phyloP scores from a whole-genome alignment of 2,888 invertebrate species.

The Dinocampus coccinellae region DNA sequence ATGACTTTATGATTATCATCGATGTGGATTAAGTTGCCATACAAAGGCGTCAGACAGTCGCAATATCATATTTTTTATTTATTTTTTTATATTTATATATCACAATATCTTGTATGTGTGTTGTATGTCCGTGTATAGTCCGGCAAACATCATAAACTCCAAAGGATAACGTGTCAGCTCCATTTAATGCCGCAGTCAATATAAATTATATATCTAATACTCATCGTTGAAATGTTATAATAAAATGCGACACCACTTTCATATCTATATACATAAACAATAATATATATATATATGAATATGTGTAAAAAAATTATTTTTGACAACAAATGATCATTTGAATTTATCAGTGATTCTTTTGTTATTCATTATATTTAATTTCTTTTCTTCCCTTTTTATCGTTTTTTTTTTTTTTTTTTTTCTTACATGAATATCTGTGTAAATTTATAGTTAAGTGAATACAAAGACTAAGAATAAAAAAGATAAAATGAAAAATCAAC shows the following conservation, averaged over 20 bases:
- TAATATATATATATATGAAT: not conserved
- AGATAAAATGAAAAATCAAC: not conserved
- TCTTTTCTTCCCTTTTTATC: not conserved
- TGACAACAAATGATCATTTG: slow-evolving; percentile 15
- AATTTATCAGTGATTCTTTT: slow-evolving; percentile 2
- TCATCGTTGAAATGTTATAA: slow-evolving; percentile 33
- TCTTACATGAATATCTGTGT: not conserved
- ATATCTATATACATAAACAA: not conserved
- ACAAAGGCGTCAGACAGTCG: slow-evolving; percentile 3
- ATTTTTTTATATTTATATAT: slow-evolving; percentile 15
- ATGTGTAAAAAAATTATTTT: slow-evolving; percentile 29
- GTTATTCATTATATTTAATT: not conserved
- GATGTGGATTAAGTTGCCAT: slow-evolving; percentile 15
- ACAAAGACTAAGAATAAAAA: not conserved
- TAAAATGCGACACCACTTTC: slow-evolving; percentile 13
- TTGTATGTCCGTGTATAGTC: slow-evolving; percentile 6
- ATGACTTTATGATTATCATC: not conserved
- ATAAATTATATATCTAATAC: slow-evolving; percentile 45
- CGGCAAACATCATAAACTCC: slow-evolving; percentile 49
- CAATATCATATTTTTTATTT: not conserved
- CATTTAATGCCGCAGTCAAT: slow-evolving; percentile 39
- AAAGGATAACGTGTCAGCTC: slow-evolving; percentile 44
- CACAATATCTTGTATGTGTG: slow-evolving; percentile 7
- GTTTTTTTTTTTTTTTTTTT: not conserved
- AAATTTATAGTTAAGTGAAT: not conserved